Conservation (phyloP, 2,888 invertebrate species). For the Ephialtes manifestator region DNA sequence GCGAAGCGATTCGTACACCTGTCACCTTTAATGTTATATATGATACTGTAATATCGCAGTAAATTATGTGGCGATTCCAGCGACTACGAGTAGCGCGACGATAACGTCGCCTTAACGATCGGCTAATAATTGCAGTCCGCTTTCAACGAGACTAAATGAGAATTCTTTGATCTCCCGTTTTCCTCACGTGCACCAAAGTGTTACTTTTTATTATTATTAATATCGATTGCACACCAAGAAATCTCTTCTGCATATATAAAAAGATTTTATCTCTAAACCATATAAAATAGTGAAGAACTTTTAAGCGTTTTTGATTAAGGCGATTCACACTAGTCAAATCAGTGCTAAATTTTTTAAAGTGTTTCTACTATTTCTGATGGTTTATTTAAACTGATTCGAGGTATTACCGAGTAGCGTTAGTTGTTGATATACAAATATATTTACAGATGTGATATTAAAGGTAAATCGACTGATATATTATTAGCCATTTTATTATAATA, state of each 20-base stretch:
- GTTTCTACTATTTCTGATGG: no score
- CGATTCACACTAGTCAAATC: no score
- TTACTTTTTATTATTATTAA: neutral
- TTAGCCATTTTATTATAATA: no score
- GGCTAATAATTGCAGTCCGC: slow-evolving; percentile 8
- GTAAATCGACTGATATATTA: no score
- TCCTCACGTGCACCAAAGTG: neutral
- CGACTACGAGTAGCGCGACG: slow-evolving; percentile 1
- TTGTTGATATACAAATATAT: no score
- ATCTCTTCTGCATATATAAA: neutral
- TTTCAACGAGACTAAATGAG: neutral
- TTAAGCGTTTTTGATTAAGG: no score
- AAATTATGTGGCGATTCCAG: slow-evolving; percentile 11
- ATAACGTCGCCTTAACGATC: slow-evolving; percentile 29
- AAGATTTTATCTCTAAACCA: neutral
- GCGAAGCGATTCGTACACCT: slow-evolving; percentile 54
- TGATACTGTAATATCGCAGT: slow-evolving; percentile 40
- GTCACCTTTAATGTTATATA: slow-evolving; percentile 57
- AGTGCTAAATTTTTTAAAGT: no score
- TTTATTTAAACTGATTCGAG: no score
- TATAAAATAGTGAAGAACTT: neutral
- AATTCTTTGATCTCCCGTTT: neutral
- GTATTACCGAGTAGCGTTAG: no score
- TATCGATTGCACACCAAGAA: neutral
- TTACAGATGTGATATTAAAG: no score